phyloP scores from a whole-genome alignment of 92 coral and sea anemone genomes.

The Virgularia gustaviana region DNA sequence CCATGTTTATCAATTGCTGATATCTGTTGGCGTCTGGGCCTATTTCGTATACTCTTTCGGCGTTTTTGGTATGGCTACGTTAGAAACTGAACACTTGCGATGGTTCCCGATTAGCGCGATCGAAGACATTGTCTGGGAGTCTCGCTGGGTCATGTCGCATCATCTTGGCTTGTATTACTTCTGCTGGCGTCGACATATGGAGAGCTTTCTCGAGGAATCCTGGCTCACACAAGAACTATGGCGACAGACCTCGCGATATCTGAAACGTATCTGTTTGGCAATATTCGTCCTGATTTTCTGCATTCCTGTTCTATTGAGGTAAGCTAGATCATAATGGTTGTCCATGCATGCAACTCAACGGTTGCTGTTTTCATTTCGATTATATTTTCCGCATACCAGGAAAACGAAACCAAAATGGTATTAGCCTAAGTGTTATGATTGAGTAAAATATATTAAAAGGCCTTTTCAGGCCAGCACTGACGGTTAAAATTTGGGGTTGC shows the following conservation, averaged over 20 bases:
- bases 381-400: too few species aligned
- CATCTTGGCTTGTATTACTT: slow-evolving; percentile 32
- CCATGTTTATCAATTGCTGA: slow-evolving; percentile 17
- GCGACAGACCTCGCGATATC: slow-evolving; percentile 26
- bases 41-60: slow-evolving; percentile 26
- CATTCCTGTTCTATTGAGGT: slow-evolving; percentile 13
- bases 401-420: too few species aligned
- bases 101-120: slow-evolving; percentile 30
- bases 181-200: slow-evolving; percentile 21
- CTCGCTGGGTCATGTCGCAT: slow-evolving; percentile 35
- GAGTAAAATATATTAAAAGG: too few species aligned
- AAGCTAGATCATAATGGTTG: too few species aligned
- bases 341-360: too few species aligned
- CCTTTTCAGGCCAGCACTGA: too few species aligned
- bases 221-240: slow-evolving; percentile 18
- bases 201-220: slow-evolving; percentile 16
- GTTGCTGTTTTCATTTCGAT: too few species aligned
- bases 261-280: slow-evolving; percentile 21
- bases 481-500: too few species aligned
- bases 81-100: background rate
- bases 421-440: too few species aligned
- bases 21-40: slow-evolving; percentile 25
- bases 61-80: slow-evolving; percentile 4
- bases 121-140: slow-evolving; percentile 25
- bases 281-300: background rate